A percentile compares a stretch with the other conserved stretches of the same genome.
Evolutionary conservation across 2,797 vertebrate genomes (phyloP).

Genomic region (Sparus aurata): DNA sequence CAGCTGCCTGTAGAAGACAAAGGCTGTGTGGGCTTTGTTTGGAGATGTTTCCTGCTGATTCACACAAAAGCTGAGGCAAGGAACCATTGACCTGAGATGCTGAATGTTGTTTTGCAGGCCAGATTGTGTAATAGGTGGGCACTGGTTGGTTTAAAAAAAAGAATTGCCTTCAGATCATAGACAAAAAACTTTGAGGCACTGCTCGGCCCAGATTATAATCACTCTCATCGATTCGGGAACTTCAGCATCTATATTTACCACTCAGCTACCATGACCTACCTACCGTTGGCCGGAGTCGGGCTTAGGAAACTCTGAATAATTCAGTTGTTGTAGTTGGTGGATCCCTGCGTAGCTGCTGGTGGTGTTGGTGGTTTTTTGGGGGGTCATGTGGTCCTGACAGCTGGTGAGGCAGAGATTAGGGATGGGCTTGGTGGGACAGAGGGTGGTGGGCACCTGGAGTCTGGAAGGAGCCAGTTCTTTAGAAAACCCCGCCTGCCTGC

Average conservation of each 20-base stretch:
- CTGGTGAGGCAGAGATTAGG: constrained; percentile 83
- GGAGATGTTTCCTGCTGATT: constrained; percentile 41
- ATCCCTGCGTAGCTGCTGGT: constrained; percentile 50
- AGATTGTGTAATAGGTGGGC: neutral
- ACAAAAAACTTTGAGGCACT: neutral
- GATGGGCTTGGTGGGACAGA: constrained; percentile 62
- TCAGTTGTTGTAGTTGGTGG: constrained; percentile 63
- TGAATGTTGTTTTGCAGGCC: constrained; percentile 2
- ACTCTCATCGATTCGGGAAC: neutral
- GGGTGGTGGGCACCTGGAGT: constrained; percentile 67
- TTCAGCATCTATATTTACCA: neutral
- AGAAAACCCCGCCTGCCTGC: constrained; percentile 22
- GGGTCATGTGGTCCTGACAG: constrained; percentile 82
- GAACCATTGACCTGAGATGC: constrained; percentile 5
- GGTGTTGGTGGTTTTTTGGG: constrained; percentile 54
- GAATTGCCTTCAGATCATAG: neutral
- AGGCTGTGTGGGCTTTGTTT: constrained; percentile 35
- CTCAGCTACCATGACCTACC: neutral
- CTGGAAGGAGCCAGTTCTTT: constrained; percentile 65
- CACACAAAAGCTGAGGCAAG: constrained; percentile 9
- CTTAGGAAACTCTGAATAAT: constrained; percentile 73
- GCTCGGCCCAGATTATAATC: neutral
- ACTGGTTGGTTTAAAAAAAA: neutral
- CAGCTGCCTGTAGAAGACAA: constrained; percentile 35
- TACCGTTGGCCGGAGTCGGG: constrained; percentile 7